Evolutionary conservation across 2,797 vertebrate genomes (phyloP), one percentile per base, ranked within the genome.

Genomic region (Molossus alvarezi): DNA sequence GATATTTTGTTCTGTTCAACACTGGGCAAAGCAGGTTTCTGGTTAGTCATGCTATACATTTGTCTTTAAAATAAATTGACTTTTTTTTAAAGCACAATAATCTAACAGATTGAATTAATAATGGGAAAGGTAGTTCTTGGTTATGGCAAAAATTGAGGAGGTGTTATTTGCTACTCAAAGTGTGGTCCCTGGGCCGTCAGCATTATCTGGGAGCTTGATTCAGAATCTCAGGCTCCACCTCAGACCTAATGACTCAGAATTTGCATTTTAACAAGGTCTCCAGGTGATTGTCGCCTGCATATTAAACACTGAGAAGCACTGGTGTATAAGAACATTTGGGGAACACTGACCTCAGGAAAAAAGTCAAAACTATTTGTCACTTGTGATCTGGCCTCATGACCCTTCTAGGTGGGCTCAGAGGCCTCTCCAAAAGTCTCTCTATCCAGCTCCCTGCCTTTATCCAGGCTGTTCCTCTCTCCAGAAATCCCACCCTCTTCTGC

Each of bases 221-320:
- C 53, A 41, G 29, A 33, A 4, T 29, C 48, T 41, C 62, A 3
- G 79, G 51, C 13, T 45, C 55, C 14, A 11, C 10, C 45, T 13
- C 72, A 23, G 65, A 29, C 33, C 14, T 20, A 21, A 7, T 0
- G 33, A 48, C 21, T 13, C 53, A 27, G 60, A 51, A n/a, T 12
- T 37, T 20, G 25, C 69, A 15, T 33, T 6, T 33, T 41, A 14
- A 55, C 64, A n/a, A 64, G 51, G 25, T 51, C 5, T 27, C 58
- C 5, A 0, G n/a, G 51, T 14, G 10, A 60, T 17, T 17, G 0
- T 10, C 1, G 9, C 15, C 27, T 1, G 25, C 25, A 9, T 0
- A 6, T 51, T 27, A 20, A 27, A 27, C 11, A 23, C 3, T 15
- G 25, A 53, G 18, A 88, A 60, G 48, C 55, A 29, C 48, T 20